Conservation (phyloP, 1,140 invertebrate species). For the Kradibia gibbosae region DNA sequence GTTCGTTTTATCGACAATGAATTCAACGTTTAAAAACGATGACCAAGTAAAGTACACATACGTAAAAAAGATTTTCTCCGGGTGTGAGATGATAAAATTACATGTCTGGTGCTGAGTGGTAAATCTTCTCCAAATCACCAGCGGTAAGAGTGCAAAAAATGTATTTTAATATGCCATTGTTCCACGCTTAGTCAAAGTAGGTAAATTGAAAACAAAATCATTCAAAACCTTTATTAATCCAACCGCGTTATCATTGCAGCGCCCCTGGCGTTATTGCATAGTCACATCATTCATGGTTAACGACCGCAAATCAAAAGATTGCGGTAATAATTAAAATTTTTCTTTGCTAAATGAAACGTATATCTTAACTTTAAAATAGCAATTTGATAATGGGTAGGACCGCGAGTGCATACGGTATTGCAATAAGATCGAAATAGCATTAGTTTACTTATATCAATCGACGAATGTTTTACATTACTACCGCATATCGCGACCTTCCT, state of each 20-base stretch:
- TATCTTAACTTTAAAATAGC: background rate
- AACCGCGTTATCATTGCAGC: background rate
- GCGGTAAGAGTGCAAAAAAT: background rate
- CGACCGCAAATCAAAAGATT: background rate
- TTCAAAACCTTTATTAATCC: slow-evolving; percentile 39
- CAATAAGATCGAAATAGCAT: too few relatives aligned
- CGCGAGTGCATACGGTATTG: background rate
- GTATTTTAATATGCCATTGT: slow-evolving; percentile 43
- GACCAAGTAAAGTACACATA: background rate
- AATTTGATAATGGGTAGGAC: background rate
- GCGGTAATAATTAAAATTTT: background rate
- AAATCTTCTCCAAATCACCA: slow-evolving; percentile 5
- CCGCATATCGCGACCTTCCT: too few relatives aligned
- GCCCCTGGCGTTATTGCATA: background rate
- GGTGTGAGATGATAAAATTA: background rate
- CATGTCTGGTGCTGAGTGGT: background rate
- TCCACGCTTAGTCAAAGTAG: background rate
- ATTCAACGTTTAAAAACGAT: background rate
- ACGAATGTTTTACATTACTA: too few relatives aligned
- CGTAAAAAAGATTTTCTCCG: background rate
- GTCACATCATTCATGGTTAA: slow-evolving; percentile 1
- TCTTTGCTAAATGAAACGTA: background rate
- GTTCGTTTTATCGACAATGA: background rate
- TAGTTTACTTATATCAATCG: too few relatives aligned
- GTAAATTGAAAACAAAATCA: slow-evolving; percentile 30